phyloP scores from a whole-genome alignment of 1,140 invertebrate species.

The Rhopalosiphum padi region DNA sequence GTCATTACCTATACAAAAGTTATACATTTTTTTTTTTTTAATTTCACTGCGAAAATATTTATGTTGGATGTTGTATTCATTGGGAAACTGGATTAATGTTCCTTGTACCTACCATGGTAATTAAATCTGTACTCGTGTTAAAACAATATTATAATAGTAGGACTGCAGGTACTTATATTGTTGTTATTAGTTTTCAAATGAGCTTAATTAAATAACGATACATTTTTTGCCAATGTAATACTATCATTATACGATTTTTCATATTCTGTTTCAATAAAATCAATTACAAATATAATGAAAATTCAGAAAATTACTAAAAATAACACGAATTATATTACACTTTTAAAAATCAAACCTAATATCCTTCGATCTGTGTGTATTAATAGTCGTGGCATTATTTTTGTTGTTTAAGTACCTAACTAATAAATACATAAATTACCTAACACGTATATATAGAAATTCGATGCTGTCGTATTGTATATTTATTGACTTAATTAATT shows the following conservation, averaged over 20 bases:
- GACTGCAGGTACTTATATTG: neutral
- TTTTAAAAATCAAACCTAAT: neutral
- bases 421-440: neutral
- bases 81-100: no score
- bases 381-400: neutral
- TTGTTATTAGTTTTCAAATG: neutral
- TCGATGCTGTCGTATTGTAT: neutral
- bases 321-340: neutral
- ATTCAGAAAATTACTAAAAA: no score
- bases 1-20: conserved; percentile 1
- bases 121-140: neutral
- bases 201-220: neutral
- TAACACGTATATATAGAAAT: neutral
- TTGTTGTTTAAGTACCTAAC: neutral
- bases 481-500: neutral
- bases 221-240: neutral
- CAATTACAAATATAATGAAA: no score
- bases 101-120: neutral
- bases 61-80: neutral
- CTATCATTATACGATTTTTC: neutral
- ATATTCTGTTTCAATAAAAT: neutral
- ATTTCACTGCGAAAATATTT: neutral
- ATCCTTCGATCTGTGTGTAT: neutral
- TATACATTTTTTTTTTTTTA: neutral
- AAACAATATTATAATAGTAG: neutral